Base-by-base conservation (phyloP, 1,140 invertebrate species). In the Cydia amplana region DNA sequence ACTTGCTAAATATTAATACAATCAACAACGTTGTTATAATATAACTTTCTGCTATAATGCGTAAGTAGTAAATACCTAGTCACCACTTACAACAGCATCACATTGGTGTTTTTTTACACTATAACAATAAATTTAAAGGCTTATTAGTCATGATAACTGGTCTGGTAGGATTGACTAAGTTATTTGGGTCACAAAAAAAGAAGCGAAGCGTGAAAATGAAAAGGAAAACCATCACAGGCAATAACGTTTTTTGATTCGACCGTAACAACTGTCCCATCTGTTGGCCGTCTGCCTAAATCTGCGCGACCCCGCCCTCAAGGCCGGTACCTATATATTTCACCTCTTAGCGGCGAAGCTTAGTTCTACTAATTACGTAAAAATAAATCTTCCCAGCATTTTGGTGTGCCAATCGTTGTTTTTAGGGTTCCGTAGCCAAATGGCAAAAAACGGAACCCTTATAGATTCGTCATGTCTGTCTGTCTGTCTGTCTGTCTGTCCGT, bases 241-340 rank as follows among this genome's bases (percentile, higher is more conserved):
- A 70, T 70, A 36, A 70, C 25, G 32, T 70, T 70, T 70, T 70
- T 70, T 70, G 75, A 78, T 81, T 80, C 67, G 76, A 76, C 76
- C 79, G 78, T 78, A 82, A 84, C 80, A 83, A 83, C 80, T 83
- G 81, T 82, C 74, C 79, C 86, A 88, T 87, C 85, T 88, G 87
- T 89, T 90, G 88, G 88, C 88, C 77, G 64, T 75, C 65, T 80
- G 88, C 89, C 87, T 85, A 90, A 85, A 85, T 77, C 80, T 82
- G 80, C 40, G 20, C 40, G 65, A 60, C 76, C 73, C 73, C 18
- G 75, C 67, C n/a, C 60, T 65, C 76, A 72, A 73, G 76, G 76
- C 25, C 72, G 60, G 36, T 74, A n/a, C n/a, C n/a, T n/a, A n/a
- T n/a, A 51, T 78, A 79, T 75, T 79, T 79, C 75, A 78, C 67